Percentiles rank a stretch among this genome's conserved stretches.
phyloP scores from a whole-genome alignment of 2,888 invertebrate genomes.

The Ophion costatus region DNA sequence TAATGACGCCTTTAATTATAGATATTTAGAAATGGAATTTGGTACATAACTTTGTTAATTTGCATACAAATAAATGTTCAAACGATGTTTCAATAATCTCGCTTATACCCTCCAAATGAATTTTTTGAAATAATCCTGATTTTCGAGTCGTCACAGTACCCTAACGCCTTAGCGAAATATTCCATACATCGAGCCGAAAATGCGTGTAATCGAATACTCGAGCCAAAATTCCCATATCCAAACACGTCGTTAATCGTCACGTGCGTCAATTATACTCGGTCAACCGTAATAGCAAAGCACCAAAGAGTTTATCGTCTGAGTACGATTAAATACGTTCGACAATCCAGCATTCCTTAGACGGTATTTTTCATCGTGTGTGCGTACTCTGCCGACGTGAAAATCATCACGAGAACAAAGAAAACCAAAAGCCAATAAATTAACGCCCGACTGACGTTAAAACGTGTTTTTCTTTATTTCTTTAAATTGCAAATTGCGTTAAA shows the following conservation, averaged over 20 bases:
- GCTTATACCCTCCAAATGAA: too few species aligned
- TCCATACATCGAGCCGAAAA: not conserved
- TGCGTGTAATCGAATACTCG: not conserved
- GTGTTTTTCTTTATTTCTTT: conserved; percentile 16
- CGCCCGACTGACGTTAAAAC: not conserved
- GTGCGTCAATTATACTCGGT: conserved; percentile 28
- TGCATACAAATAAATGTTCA: too few species aligned
- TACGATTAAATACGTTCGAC: conserved; percentile 57
- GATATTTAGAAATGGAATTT: too few species aligned
- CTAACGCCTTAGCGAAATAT: not conserved
- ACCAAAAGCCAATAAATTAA: conserved; percentile 20
- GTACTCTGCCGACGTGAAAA: conserved; percentile 25
- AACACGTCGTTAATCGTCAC: conserved; percentile 35
- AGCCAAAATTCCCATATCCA: conserved; percentile 12
- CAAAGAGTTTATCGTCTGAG: conserved; percentile 56
- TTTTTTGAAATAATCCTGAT: too few species aligned
- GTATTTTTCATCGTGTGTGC: conserved; percentile 17
- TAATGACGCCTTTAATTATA: too few species aligned
- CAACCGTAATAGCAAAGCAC: conserved; percentile 36
- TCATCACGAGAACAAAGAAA: conserved; percentile 24
- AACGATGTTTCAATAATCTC: too few species aligned
- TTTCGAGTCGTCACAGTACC: too few species aligned
- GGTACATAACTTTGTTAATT: too few species aligned
- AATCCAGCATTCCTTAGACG: conserved; percentile 61
- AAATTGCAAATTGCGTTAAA: conserved; percentile 3